phyloP scores from a whole-genome alignment of 2,797 vertebrate genomes.

The Coreius guichenoti region DNA sequence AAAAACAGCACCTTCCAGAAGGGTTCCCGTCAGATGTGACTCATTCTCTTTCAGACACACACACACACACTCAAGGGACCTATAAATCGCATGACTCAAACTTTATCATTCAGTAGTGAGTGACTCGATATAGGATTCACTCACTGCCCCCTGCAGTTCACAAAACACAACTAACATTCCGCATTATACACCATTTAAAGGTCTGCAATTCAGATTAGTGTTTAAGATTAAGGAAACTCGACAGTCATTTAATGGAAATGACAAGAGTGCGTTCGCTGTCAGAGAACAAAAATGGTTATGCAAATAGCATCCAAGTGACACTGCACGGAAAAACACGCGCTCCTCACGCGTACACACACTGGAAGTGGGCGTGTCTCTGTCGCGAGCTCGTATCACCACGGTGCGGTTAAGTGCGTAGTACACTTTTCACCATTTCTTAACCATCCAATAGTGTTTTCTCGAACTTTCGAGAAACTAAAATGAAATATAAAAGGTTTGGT shows the following conservation, averaged over 20 bases:
- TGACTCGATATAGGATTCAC: conserved; percentile 2
- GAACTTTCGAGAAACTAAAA: conserved; percentile 17
- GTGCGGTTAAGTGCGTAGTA: conserved; percentile 82
- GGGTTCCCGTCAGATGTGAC: conserved; percentile 42
- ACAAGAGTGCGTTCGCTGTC: neutral
- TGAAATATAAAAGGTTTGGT: neutral
- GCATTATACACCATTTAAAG: conserved; percentile 54
- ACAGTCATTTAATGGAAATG: neutral
- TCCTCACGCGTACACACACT: conserved; percentile 45
- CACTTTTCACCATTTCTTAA: conserved; percentile 70
- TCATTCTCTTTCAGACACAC: conserved; percentile 9
- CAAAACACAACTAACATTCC: conserved; percentile 41
- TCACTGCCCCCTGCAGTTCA: conserved; percentile 54
- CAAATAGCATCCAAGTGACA: conserved; percentile 34
- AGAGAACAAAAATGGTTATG: neutral
- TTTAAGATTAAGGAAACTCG: neutral
- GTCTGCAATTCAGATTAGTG: conserved; percentile 35
- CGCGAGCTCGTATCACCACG: conserved; percentile 66
- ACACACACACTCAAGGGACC: conserved; percentile 24
- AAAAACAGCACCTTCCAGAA: conserved; percentile 26
- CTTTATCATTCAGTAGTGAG: conserved; percentile 52
- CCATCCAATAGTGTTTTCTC: conserved; percentile 3
- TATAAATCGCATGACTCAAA: conserved; percentile 58
- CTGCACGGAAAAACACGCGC: conserved; percentile 51
- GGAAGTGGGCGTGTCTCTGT: conserved; percentile 82